phyloP scores from a whole-genome alignment of 2,888 invertebrate species.

The Diachrysia chrysitis region DNA sequence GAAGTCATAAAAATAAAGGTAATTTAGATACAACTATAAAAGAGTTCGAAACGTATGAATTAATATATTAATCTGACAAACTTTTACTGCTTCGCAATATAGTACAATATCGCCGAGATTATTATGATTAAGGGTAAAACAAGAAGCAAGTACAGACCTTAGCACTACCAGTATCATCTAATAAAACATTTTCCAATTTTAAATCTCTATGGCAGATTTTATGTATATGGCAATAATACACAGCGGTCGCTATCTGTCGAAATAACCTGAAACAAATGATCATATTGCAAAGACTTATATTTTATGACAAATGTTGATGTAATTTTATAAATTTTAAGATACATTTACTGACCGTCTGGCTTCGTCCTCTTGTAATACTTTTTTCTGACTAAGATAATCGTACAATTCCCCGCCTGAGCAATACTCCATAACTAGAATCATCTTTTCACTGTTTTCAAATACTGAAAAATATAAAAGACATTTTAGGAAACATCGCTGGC shows the following conservation, averaged over 20 bases:
- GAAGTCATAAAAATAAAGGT: conserved; percentile 56
- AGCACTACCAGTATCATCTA: conserved; percentile 97
- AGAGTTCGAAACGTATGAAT: neutral
- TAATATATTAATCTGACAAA: too few species aligned
- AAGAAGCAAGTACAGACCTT: conserved; percentile 90
- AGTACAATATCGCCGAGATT: too few species aligned
- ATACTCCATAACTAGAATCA: conserved; percentile 99
- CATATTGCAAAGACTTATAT: conserved; percentile 16
- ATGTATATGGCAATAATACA: conserved; percentile 99
- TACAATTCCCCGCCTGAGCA: conserved; percentile 99
- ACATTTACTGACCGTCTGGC: conserved; percentile 90
- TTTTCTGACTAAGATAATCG: conserved; percentile 97
- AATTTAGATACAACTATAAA: neutral
- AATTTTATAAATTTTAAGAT: conserved; percentile 10
- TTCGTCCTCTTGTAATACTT: conserved; percentile 97
- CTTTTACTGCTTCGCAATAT: too few species aligned
- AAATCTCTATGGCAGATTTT: conserved; percentile 99
- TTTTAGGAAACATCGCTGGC: conserved; percentile 23
- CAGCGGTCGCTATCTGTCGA: conserved; percentile 98
- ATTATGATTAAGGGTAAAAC: neutral
- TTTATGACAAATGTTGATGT: neutral
- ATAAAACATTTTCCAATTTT: conserved; percentile 97
- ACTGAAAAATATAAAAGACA: conserved; percentile 90
- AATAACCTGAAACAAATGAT: conserved; percentile 92
- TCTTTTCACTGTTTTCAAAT: conserved; percentile 99